These are phyloP conservation scores for Aphelenchoides avenae DNA, from an alignment of 1,140 invertebrate species.

Conservation along the genomic window DNA sequence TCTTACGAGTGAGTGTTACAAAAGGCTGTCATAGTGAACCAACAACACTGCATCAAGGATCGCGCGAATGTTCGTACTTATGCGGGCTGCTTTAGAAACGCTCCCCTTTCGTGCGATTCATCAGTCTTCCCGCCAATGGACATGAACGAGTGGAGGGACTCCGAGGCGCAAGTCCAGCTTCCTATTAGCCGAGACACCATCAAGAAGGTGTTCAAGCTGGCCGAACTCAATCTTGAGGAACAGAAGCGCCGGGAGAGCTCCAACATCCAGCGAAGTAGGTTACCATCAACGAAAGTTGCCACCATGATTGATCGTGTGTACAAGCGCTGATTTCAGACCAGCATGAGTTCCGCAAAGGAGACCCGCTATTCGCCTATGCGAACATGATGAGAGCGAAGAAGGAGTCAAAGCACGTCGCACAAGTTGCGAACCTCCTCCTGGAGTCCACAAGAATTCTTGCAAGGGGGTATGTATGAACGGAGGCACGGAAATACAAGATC, in stretches of 20 bases:
- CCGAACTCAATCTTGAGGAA: constrained; percentile 40
- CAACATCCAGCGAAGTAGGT: constrained; percentile 40
- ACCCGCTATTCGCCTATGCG: constrained; percentile 45
- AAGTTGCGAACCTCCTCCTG: constrained; percentile 40
- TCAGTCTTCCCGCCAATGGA: constrained; percentile 25
- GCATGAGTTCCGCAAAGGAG: constrained; percentile 29
- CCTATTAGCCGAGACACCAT: constrained; percentile 41
- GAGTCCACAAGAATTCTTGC: constrained; percentile 45
- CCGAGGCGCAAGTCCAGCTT: constrained; percentile 32
- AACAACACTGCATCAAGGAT: neutral
- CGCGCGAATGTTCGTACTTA: too few species aligned
- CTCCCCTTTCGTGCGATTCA: constrained; percentile 29
- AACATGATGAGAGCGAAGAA: constrained; percentile 43
- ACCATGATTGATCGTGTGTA: neutral
- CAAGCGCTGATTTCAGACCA: constrained; percentile 32
- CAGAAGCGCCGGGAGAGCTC: constrained; percentile 23
- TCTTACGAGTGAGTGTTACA: constrained; percentile 33
- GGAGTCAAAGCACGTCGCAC: constrained; percentile 34
- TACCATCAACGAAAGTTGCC: constrained; percentile 4
- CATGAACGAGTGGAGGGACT: constrained; percentile 35
- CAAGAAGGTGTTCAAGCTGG: constrained; percentile 40
- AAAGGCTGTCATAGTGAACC: neutral
- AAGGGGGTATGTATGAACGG: constrained; percentile 23
- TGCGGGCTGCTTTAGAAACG: constrained; percentile 44
- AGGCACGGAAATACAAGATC: neutral